Evolutionary conservation across 2,797 vertebrate species (phyloP).

Genomic region (Chaenodraco wilsoni): DNA sequence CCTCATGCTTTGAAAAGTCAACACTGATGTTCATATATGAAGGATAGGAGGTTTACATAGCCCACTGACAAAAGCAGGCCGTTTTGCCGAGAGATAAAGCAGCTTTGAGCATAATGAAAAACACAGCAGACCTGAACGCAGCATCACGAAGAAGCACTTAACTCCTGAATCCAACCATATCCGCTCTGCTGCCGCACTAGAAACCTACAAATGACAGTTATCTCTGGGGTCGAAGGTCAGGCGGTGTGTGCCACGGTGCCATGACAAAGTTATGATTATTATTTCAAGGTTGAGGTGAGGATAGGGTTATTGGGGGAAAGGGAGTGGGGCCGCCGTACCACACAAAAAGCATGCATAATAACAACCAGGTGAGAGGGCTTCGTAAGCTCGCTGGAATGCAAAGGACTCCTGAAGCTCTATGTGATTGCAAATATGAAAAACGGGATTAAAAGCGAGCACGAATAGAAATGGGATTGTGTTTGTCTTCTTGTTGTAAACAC

Average conservation of each 20-base stretch:
- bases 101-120: slow-evolving; percentile 73
- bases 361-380: slow-evolving; percentile 76
- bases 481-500: slow-evolving; percentile 33
- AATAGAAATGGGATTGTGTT: slow-evolving; percentile 5
- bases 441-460: slow-evolving; percentile 10
- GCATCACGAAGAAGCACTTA: slow-evolving; percentile 68
- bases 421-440: slow-evolving; percentile 49
- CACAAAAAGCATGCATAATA: slow-evolving; percentile 73
- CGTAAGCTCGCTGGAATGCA: slow-evolving; percentile 63
- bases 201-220: slow-evolving; percentile 65
- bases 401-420: slow-evolving; percentile 44
- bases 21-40: slow-evolving; percentile 54
- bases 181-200: slow-evolving; percentile 36
- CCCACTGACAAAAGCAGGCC: slow-evolving; percentile 58
- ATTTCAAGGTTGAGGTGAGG: slow-evolving; percentile 73
- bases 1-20: slow-evolving; percentile 64
- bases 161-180: slow-evolving; percentile 51
- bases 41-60: slow-evolving; percentile 62
- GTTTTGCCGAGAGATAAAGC: slow-evolving; percentile 64
- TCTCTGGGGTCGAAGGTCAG: slow-evolving; percentile 44
- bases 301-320: slow-evolving; percentile 50
- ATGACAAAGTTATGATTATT: slow-evolving; percentile 72
- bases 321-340: slow-evolving; percentile 39
- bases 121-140: slow-evolving; percentile 39
- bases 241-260: slow-evolving; percentile 57